Base-by-base conservation (phyloP, 2,888 invertebrate species). In the Drosophila falleni region DNA sequence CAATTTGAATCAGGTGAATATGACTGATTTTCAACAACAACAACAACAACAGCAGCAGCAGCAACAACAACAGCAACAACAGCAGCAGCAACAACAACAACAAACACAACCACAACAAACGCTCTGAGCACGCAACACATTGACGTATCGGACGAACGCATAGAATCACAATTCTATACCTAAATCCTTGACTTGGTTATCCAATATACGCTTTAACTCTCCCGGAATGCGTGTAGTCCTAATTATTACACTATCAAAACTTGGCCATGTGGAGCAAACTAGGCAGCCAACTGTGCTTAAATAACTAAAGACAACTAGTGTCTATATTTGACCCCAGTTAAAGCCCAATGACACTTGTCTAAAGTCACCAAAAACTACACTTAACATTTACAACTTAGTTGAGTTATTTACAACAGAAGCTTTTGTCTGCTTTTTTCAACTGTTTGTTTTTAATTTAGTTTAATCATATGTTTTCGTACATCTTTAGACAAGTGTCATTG, bases 1-100 rank as follows among this genome's bases (percentile, higher is more conserved):
- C 82, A 93, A 93, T 80, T 89, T 93, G 59, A 93, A 93, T 91
- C 93, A 93, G 93, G 93, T 93, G 92, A 92, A 92, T 92, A 92
- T 92, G 86, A 90, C 89, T 89, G 92, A 92, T 79, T 91, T 90
- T 81, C 90, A 92, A 85, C 89, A 90, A 77, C 91, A 91, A 76
- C 89, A 90, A 67, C 91, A 89, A 44, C 81, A 74, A 1, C 78
- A 77, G 4, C 81, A 71, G 5, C 88, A 72, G 2, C 84, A 77
- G 0, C 77, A 76, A 1, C 81, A 73, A 0, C 80, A 73, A 1
- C 75, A 71, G 1, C 86, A 81, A 0, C 79, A 78, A 0, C 85
- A 71, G 2, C 82, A 71, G 13, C 80, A 69, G 39, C 75, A 64
- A n/a, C 74, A 75, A 42, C 63, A 63, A 51, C 74, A 64, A 72